Evolutionary conservation across 2,888 invertebrate species (phyloP).

Genomic region (Andrena flavipes): DNA sequence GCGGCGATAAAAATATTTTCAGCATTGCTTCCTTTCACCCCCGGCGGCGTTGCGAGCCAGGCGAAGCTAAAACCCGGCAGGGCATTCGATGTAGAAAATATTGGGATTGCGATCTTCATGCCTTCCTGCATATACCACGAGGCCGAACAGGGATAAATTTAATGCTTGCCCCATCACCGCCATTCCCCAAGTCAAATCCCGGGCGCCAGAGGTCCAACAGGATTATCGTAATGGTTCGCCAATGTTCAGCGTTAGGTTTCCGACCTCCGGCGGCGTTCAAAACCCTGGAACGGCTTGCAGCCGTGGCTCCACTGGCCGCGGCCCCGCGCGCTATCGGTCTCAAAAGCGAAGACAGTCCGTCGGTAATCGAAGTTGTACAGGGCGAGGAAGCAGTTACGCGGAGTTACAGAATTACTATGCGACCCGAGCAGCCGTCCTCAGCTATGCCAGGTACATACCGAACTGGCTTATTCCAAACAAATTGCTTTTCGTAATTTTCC

Average conservation of each 20-base stretch:
- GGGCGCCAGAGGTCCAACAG: constrained; percentile 78
- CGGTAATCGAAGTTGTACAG: constrained; percentile 17
- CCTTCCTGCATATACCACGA: constrained; percentile 17
- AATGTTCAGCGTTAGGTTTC: constrained; percentile 77
- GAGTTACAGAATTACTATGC: not conserved
- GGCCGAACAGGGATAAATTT: constrained; percentile 60
- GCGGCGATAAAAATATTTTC: constrained; percentile 40
- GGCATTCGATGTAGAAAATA: constrained; percentile 47
- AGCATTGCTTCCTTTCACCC: not conserved
- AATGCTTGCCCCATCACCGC: constrained; percentile 73
- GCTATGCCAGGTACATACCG: not conserved
- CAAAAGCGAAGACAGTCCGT: constrained; percentile 42
- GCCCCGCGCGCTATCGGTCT: constrained; percentile 17
- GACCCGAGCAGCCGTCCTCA: not conserved
- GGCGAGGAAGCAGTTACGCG: not conserved
- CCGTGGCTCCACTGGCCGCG: constrained; percentile 14
- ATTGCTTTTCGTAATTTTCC: constrained; percentile 1
- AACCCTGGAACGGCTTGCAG: constrained; percentile 52
- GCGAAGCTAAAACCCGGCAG: not conserved
- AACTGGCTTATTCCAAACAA: not conserved
- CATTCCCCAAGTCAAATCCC: constrained; percentile 76
- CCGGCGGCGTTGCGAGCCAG: not conserved
- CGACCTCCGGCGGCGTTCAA: constrained; percentile 62
- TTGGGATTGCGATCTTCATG: constrained; percentile 68
- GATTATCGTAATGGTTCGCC: constrained; percentile 82